phyloP scores from a whole-genome alignment of 2,113 vertebrate species.

The Felis catus region DNA sequence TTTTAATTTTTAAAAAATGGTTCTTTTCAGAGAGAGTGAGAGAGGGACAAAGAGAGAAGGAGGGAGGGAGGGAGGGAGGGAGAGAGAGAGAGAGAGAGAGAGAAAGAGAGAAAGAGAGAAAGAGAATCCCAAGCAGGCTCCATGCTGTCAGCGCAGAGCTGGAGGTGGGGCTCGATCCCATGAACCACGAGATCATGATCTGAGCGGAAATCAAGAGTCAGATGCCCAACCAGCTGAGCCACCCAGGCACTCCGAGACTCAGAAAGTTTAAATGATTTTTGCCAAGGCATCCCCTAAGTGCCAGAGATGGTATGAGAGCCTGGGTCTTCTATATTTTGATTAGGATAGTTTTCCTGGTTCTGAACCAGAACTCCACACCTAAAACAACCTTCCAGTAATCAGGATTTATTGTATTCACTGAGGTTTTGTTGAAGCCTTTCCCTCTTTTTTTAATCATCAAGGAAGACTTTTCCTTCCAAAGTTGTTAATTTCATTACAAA shows the following conservation, averaged over 20 bases:
- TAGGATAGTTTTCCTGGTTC: not conserved
- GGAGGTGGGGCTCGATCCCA: no score
- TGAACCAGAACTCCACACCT: not conserved
- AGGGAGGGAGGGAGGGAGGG: no score
- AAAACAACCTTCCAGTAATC: not conserved
- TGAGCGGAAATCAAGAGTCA: no score
- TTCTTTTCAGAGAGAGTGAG: no score
- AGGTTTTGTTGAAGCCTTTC: not conserved
- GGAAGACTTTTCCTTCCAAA: not conserved
- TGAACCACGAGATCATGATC: no score
- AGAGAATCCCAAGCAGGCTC: no score
- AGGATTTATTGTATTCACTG: constrained; percentile 5
- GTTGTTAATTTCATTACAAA: constrained; percentile 17
- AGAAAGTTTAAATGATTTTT: constrained; percentile 22
- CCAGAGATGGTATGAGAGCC: not conserved
- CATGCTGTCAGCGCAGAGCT: no score
- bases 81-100: no score
- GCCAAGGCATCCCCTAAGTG: not conserved
- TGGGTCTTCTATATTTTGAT: not conserved
- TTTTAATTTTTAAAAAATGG: no score
- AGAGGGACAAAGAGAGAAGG: no score
- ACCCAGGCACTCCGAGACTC: not conserved
- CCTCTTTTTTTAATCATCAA: not conserved
- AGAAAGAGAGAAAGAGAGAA: no score
- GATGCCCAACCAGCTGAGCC: no score